Evolutionary conservation across 2,113 vertebrate species (phyloP).

Genomic region (Romanogobio albipinnatus): DNA sequence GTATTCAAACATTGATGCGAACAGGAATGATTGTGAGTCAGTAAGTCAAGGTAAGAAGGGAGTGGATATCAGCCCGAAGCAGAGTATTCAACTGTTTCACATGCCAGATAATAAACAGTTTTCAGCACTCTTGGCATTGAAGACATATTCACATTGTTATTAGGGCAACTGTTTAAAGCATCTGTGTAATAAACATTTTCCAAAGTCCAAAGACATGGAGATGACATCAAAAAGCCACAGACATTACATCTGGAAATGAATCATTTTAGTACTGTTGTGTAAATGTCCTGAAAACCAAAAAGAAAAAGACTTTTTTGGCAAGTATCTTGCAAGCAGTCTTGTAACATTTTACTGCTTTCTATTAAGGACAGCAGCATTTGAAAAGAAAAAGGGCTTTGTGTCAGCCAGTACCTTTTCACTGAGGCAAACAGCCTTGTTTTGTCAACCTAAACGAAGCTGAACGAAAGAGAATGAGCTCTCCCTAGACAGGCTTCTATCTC

Average conservation of each 20-base stretch:
- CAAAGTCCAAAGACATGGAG: not conserved
- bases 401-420: constrained; percentile 8
- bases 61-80: not conserved
- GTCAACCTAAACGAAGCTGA: constrained; percentile 19
- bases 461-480: constrained; percentile 14
- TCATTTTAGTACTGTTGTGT: not conserved
- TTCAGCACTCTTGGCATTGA: not conserved
- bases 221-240: constrained; percentile 14
- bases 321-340: not conserved
- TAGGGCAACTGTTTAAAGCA: constrained; percentile 36
- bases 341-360: not conserved
- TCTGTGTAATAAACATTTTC: not conserved
- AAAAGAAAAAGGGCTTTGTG: constrained; percentile 5
- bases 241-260: not conserved
- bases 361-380: not conserved
- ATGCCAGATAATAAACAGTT: not conserved
- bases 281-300: not conserved
- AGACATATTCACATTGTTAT: constrained; percentile 4
- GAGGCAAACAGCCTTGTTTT: constrained; percentile 21
- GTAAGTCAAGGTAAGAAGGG: not conserved
- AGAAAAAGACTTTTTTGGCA: not conserved
- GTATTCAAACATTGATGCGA: not conserved
- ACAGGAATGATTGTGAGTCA: not conserved
- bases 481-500: constrained; percentile 58
- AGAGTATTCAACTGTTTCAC: not conserved